Percentiles rank a stretch among this genome's conserved stretches.
These are phyloP conservation scores for Tuta absoluta DNA, from an alignment of 2,888 invertebrate genomes.

Conservation along the genomic window DNA sequence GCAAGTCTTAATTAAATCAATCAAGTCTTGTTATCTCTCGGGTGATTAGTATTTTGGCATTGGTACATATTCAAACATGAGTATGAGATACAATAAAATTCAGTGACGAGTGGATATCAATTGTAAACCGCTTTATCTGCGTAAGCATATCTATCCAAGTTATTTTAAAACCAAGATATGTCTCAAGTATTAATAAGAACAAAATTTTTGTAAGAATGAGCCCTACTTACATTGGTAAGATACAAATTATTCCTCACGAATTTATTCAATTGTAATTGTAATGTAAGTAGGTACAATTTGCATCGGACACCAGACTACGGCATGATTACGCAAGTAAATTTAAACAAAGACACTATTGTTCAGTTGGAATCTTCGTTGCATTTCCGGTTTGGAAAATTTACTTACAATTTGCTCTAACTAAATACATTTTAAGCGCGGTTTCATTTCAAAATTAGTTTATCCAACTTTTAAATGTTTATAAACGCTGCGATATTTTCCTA, in stretches of 20 bases:
- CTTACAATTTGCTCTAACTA: background rate
- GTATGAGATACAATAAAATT: too few relatives aligned
- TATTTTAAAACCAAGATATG: too few relatives aligned
- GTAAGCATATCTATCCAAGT: too few relatives aligned
- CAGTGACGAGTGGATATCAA: too few relatives aligned
- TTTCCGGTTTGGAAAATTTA: background rate
- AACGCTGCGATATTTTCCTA: slow-evolving; percentile 4
- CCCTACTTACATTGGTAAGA: background rate
- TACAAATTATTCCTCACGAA: background rate
- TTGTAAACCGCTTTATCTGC: too few relatives aligned
- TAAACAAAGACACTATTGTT: slow-evolving; percentile 20
- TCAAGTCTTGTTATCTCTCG: background rate
- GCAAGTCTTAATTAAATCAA: background rate
- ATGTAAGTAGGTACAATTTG: background rate
- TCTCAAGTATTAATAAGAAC: too few relatives aligned
- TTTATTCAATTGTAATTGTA: slow-evolving; percentile 9
- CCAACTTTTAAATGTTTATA: background rate
- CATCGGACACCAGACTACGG: slow-evolving; percentile 2
- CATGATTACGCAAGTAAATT: slow-evolving; percentile 7
- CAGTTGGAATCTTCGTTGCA: background rate
- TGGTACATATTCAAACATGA: too few relatives aligned
- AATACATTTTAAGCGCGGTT: slow-evolving; percentile 2
- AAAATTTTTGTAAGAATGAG: too few relatives aligned
- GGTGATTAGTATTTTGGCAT: background rate
- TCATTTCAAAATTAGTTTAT: slow-evolving; percentile 5